phyloP scores from a whole-genome alignment of 2,797 vertebrate species.

The Erethizon dorsatum region DNA sequence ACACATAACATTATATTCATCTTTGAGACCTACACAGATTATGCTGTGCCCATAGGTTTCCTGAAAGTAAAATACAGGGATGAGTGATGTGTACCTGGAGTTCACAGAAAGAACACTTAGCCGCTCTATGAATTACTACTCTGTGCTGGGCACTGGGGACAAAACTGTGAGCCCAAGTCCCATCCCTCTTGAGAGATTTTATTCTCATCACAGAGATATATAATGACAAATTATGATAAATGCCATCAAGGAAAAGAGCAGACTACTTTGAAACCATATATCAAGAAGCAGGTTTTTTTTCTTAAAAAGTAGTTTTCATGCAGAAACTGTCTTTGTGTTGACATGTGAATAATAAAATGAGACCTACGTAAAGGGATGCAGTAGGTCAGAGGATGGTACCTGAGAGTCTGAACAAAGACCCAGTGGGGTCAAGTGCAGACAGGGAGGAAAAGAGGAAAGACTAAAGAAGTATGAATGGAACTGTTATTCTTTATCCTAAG shows the following conservation, averaged over 20 bases:
- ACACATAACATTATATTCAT: neutral
- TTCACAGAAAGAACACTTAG: neutral
- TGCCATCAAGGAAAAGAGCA: neutral
- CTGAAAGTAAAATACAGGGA: neutral
- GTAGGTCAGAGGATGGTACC: neutral
- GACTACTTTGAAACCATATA: neutral
- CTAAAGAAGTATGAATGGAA: neutral
- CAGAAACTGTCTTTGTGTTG: neutral
- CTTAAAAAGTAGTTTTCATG: neutral
- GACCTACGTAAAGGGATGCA: neutral
- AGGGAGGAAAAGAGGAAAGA: neutral
- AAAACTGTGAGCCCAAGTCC: neutral
- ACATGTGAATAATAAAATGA: neutral
- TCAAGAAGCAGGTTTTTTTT: neutral
- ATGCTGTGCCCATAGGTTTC: neutral
- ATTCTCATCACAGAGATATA: neutral
- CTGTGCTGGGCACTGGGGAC: neutral
- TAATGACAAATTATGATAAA: constrained; percentile 33
- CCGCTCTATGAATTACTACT: neutral
- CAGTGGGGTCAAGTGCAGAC: neutral
- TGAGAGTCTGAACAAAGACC: neutral
- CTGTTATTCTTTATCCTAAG: neutral
- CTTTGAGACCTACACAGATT: neutral
- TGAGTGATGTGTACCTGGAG: neutral
- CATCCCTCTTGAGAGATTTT: neutral